A percentile compares a stretch with the other conserved stretches of the same genome.
These are phyloP conservation scores for Daphoenositta chrysoptera DNA, from an alignment of 2,113 vertebrate species.

Conservation along the genomic window DNA sequence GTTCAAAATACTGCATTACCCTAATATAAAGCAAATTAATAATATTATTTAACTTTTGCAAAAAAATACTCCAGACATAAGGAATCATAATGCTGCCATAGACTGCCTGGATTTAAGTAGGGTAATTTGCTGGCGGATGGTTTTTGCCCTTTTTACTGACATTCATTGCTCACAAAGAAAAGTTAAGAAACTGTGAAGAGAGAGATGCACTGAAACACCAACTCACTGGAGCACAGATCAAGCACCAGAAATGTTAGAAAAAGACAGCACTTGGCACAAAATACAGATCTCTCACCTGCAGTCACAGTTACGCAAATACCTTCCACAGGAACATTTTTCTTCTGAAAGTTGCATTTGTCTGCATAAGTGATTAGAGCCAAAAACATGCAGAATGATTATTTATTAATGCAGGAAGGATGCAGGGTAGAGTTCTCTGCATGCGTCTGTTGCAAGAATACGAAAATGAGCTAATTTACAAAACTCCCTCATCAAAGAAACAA, in stretches of 20 bases:
- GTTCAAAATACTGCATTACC: background rate
- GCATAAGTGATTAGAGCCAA: constrained; percentile 9
- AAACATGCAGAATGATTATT: constrained; percentile 56
- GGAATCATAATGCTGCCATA: background rate
- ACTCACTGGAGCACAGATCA: background rate
- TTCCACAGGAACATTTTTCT: background rate
- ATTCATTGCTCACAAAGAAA: background rate
- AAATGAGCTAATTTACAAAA: constrained; percentile 32
- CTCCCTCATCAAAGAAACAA: constrained; percentile 43
- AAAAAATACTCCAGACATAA: background rate
- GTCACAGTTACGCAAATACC: background rate
- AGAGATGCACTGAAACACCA: background rate
- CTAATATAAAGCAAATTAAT: background rate
- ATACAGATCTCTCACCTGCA: background rate
- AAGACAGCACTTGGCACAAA: background rate
- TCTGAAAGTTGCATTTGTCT: constrained; percentile 19
- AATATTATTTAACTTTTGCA: background rate
- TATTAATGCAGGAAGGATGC: constrained; percentile 43
- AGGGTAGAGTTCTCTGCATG: background rate
- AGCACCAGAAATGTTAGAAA: background rate
- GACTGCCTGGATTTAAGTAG: background rate
- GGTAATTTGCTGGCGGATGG: background rate
- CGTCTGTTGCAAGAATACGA: background rate
- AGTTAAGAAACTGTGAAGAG: background rate
- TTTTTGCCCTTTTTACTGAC: background rate